These are phyloP conservation scores for Idaea dimidiata DNA, from an alignment of 2,888 invertebrate genomes.

Conservation along the genomic window DNA sequence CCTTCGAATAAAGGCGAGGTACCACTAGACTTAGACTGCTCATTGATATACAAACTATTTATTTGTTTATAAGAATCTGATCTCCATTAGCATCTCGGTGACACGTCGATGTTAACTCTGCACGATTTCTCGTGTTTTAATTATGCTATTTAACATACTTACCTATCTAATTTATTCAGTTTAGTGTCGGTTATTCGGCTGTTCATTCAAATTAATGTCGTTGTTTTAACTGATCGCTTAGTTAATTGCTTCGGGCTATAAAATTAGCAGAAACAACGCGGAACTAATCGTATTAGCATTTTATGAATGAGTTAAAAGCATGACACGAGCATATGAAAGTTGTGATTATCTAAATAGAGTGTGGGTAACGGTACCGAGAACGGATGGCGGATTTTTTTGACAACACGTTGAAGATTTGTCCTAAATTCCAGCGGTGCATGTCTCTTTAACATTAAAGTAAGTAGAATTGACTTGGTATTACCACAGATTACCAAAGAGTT, in stretches of 20 bases:
- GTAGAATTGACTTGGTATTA: not conserved
- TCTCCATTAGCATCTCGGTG: not conserved
- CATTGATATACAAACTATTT: not conserved
- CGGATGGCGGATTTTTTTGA: conserved; percentile 6
- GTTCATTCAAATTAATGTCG: conserved; percentile 60
- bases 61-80: not conserved
- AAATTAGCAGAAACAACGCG: conserved; percentile 66
- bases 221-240: conserved; percentile 46
- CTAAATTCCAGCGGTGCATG: not conserved
- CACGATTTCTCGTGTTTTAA: conserved; percentile 25
- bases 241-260: conserved; percentile 51
- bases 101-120: conserved; percentile 7
- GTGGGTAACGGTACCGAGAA: conserved; percentile 19
- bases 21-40: too few relatives aligned
- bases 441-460: not conserved
- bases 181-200: conserved; percentile 49
- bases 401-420: not conserved
- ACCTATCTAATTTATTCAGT: conserved; percentile 34
- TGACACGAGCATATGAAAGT: conserved; percentile 63
- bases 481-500: not conserved
- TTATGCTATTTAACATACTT: conserved; percentile 31
- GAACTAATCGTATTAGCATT: conserved; percentile 66
- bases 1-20: too few relatives aligned
- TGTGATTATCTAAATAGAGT: conserved; percentile 38
- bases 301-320: conserved; percentile 63